These are phyloP conservation scores for Mercenaria mercenaria DNA, from an alignment of 1,140 invertebrate genomes.

Conservation along the genomic window DNA sequence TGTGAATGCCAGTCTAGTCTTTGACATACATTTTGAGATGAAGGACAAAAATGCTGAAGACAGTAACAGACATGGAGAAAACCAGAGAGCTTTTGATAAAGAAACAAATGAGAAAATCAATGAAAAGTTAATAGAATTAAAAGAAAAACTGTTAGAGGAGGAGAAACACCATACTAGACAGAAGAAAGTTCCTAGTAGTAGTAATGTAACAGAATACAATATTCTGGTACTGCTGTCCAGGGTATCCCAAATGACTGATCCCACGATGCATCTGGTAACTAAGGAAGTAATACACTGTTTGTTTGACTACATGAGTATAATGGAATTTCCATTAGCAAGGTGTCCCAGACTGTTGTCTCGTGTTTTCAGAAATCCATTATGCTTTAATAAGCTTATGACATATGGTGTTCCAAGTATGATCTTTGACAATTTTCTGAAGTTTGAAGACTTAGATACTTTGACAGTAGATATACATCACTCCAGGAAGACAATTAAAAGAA, in stretches of 20 bases:
- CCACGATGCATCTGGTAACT: conserved; percentile 68
- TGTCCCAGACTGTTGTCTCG: conserved; percentile 68
- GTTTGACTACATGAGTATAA: conserved; percentile 69
- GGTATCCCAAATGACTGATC: conserved; percentile 76
- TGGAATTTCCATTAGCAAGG: conserved; percentile 57
- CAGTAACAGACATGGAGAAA: background rate
- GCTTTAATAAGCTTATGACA: conserved; percentile 65
- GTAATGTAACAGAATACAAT: conserved; percentile 69
- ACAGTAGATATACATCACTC: background rate
- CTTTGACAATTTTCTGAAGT: conserved; percentile 61
- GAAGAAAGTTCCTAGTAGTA: background rate
- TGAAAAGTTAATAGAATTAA: background rate
- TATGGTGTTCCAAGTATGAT: conserved; percentile 64
- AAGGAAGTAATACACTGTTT: conserved; percentile 63
- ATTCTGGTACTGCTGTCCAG: conserved; percentile 78
- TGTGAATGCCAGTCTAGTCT: too few relatives aligned
- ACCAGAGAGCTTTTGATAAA: background rate
- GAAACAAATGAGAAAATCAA: background rate
- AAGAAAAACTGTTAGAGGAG: background rate
- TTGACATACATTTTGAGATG: too few relatives aligned
- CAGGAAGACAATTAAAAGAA: conserved; percentile 22
- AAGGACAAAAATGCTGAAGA: background rate
- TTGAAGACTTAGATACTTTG: background rate
- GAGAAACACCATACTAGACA: background rate
- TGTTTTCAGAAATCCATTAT: conserved; percentile 69